These are phyloP conservation scores for Ariolimax columbianus DNA, from an alignment of 2,888 invertebrate genomes.

Conservation along the genomic window DNA sequence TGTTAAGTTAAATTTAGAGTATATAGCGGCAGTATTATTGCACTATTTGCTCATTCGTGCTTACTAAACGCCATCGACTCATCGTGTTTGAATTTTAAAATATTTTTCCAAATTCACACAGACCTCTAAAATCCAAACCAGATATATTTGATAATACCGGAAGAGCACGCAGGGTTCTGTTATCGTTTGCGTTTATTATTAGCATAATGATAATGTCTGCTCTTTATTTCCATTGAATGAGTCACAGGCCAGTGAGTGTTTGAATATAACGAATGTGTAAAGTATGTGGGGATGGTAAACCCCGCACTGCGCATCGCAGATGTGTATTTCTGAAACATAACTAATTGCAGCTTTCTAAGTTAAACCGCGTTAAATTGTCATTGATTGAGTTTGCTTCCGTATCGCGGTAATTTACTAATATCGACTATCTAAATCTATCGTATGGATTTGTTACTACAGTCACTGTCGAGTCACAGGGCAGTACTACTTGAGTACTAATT, in stretches of 20 bases:
- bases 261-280: neutral
- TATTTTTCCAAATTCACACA: neutral
- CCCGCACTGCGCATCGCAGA: constrained; percentile 6
- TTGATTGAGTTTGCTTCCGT: too few relatives aligned
- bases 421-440: too few relatives aligned
- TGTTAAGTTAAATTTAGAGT: too few relatives aligned
- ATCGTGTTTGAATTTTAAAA: too few relatives aligned
- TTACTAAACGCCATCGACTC: too few relatives aligned
- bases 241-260: constrained; percentile 28
- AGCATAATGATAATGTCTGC: constrained; percentile 46
- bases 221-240: constrained; percentile 28
- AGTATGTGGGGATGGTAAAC: constrained; percentile 16
- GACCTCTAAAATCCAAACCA: constrained; percentile 26
- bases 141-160: neutral
- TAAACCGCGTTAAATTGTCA: neutral
- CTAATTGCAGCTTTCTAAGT: neutral
- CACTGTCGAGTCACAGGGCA: too few relatives aligned
- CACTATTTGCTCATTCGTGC: too few relatives aligned
- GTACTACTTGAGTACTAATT: too few relatives aligned
- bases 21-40: too few relatives aligned
- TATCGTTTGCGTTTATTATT: constrained; percentile 39
- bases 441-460: too few relatives aligned
- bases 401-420: too few relatives aligned
- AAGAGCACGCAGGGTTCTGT: neutral
- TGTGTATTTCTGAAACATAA: neutral